Base-by-base conservation (phyloP, 2,888 invertebrate genomes). In the Imbricaverruca yamaguchii region DNA sequence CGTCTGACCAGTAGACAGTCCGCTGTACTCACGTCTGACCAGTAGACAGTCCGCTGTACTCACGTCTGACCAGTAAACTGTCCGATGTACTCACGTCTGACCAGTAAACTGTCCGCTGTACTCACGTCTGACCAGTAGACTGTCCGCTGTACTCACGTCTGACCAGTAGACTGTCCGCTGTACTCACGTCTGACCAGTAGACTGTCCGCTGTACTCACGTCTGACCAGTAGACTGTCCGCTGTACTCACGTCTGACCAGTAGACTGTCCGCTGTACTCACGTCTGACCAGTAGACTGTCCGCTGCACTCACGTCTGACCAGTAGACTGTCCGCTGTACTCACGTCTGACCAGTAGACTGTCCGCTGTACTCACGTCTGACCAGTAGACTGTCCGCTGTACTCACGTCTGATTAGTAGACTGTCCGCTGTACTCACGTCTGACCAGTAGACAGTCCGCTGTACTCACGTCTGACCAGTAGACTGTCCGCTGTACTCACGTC, bases 1-100 rank as follows among this genome's bases (percentile, higher is more conserved):
- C 97, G 97, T 89, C 95, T 96, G 2, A 97, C 96, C 81, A 97
- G 91, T 84, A 96, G 89, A 88, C 93, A n/a, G n/a, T n/a, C n/a
- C n/a, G n/a, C n/a, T n/a, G n/a, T n/a, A n/a, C 39, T 39, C 39
- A 39, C 39, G 39, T 4, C 39, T 39, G 39, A 39, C 39, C 39
- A n/a, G n/a, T n/a, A n/a, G n/a, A n/a, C n/a, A n/a, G n/a, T n/a
- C n/a, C n/a, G n/a, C n/a, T n/a, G 18, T 39, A 90, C 93, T 91
- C 91, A 92, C 97, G 97, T 89, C 95, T 96, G 2, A 97, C 96
- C 81, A 97, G 91, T 84, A 96, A 88, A 88, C 93, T 91, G 21
- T n/a, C n/a, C n/a, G n/a, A n/a, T n/a, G n/a, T n/a, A n/a, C 39
- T 39, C 39, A 39, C 39, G 39, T 4, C 39, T 39, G 39, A 39